Percentiles rank a stretch among this genome's conserved stretches.
phyloP scores from a whole-genome alignment of 2,797 vertebrate species.

The Melanotaenia trifasciata region DNA sequence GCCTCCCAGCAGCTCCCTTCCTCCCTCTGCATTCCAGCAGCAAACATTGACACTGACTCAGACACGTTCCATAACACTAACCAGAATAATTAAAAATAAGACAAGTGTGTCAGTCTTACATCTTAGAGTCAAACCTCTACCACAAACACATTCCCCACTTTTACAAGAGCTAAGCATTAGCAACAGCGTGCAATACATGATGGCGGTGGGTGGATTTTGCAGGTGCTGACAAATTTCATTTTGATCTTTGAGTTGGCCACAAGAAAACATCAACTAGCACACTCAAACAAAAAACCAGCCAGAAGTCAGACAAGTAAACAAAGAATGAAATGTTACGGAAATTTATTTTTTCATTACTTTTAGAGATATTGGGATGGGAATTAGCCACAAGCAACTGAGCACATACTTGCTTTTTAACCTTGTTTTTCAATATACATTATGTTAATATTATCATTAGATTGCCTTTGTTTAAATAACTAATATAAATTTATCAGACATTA shows the following conservation, averaged over 20 bases:
- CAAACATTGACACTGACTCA: constrained; percentile 47
- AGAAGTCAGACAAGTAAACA: not conserved
- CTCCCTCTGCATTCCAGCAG: constrained; percentile 66
- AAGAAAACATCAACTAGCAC: not conserved
- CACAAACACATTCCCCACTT: constrained; percentile 1
- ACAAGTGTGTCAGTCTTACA: constrained; percentile 32
- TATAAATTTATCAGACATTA: too few relatives aligned
- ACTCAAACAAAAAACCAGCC: not conserved
- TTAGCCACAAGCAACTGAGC: not conserved
- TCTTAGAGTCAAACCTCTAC: constrained; percentile 47
- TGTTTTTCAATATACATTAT: too few relatives aligned
- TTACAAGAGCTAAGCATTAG: constrained; percentile 19
- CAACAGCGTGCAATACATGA: constrained; percentile 28
- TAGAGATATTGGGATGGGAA: not conserved
- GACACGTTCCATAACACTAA: constrained; percentile 30
- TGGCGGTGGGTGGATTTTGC: constrained; percentile 10
- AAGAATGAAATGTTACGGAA: too few relatives aligned
- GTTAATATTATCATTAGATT: too few relatives aligned
- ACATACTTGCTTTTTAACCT: too few relatives aligned
- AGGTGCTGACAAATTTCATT: constrained; percentile 11
- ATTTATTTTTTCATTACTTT: too few relatives aligned
- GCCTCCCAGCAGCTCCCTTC: constrained; percentile 48
- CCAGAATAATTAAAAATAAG: constrained; percentile 51
- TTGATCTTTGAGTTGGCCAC: constrained; percentile 7
- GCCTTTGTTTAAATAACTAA: too few relatives aligned